Base-by-base conservation (phyloP, 2,888 invertebrate species). In the Oscheius myriophilus region DNA sequence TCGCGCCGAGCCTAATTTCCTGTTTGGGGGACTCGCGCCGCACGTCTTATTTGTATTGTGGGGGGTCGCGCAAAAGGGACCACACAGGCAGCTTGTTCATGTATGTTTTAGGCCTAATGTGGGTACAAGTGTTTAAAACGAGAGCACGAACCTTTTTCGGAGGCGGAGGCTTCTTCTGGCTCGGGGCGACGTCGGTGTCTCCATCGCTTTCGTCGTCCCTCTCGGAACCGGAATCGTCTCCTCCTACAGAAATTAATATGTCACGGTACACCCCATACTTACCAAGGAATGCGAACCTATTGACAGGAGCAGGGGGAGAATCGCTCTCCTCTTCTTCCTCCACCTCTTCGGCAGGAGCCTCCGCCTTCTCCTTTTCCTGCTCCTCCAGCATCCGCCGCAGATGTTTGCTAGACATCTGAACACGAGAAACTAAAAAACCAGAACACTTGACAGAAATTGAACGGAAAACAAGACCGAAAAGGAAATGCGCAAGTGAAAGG, bases 401-500 rank as follows among this genome's bases (percentile, higher is more conserved):
- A 69, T 82, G 81, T 51, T 80, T 81, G 59, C 76, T 76, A 1
- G 82, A 82, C 82, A 82, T 81, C 67, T 51, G 21, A 46, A n/a
- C 49, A 33, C 53, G 41, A 11, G 14, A 16, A 12, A 12, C 12
- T 25, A 14, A 61, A 14, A 23, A 11, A 45, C 11, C 25, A 42
- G 23, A 46, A 14, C 4, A 26, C 11, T 2, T n/a, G 18, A 42
- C n/a, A 16, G 7, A 18, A 57, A 42, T 39, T 1, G 18, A 57
- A 14, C n/a, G 57, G 9, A 57, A 41, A 3, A 12, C 11, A 54
- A 16, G 26, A 4, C 3, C 11, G 23, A 25, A n/a, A 21, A 4
- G 1, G n/a, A 33, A 2, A 18, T 33, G 21, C 26, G 21, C 16
- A 57, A 42, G 18, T 41, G 41, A 57, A 39, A 18, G n/a, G n/a